Evolutionary conservation across 2,113 vertebrate species (phyloP).

Genomic region (Sylvilagus bachmani): DNA sequence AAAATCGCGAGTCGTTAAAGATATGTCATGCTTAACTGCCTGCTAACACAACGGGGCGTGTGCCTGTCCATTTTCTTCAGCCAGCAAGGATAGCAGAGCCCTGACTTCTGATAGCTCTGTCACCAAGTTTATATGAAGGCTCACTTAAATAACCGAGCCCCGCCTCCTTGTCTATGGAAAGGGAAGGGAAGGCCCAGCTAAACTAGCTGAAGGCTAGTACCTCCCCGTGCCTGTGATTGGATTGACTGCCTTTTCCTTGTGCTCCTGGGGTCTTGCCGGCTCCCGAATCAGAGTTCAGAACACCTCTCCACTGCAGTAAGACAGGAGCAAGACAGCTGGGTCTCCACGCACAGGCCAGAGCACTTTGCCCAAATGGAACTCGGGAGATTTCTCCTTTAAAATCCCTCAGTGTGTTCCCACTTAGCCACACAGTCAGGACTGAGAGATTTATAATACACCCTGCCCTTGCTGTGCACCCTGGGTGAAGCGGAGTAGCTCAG

Average conservation of each 20-base stretch:
- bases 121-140: not conserved
- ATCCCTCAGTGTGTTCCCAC: not conserved
- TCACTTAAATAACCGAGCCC: not conserved
- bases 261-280: not conserved
- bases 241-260: not conserved
- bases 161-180: not conserved
- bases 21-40: not conserved
- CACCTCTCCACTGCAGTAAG: not conserved
- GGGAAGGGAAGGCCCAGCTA: not conserved
- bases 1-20: not conserved
- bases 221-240: too few relatives aligned
- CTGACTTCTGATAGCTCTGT: not conserved
- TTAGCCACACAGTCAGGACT: not conserved
- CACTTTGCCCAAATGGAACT: conserved; percentile 58
- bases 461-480: not conserved
- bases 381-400: not conserved
- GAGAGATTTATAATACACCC: not conserved
- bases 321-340: conserved; percentile 85
- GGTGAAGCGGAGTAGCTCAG: not conserved
- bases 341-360: conserved; percentile 88
- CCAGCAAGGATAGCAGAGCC: not conserved
- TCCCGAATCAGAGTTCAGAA: not conserved
- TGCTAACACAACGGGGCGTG: too few relatives aligned
- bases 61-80: not conserved
- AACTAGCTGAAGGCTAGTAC: not conserved